Base-by-base conservation (phyloP, 2,888 invertebrate species). In the Anodontia alba region DNA sequence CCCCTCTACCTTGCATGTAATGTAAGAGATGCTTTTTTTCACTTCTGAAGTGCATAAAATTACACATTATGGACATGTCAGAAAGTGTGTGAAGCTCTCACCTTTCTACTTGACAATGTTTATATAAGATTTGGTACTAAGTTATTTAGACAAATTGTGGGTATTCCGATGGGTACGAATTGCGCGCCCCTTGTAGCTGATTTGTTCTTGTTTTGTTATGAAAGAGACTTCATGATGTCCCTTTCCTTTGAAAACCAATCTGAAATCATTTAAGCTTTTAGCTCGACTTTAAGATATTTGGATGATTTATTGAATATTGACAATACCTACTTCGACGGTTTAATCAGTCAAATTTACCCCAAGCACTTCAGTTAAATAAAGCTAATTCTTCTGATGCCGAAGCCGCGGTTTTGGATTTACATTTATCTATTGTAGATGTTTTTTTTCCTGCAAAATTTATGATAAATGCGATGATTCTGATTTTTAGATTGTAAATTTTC, bases 161-260 rank as follows among this genome's bases (percentile, higher is more conserved):
- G 54, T 23, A 54, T 54, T 54, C 26, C 54, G 2, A 54, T 54
- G 26, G 54, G 26, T 12, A 54, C 54, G 5, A 46, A 46, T 20
- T 46, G 46, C 20, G n/a, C 46, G 2, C 46, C 46, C n/a, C 15
- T 46, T 8, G 46, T 46, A 15, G 17, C n/a, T 20, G 46, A 54
- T 8, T n/a, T 54, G 26, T 54, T 54, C 15, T 54, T 54, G 54
- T 54, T 54, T 26, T 54, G 54, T 54, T 54, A 54, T 54, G 54
- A 54, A 12, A 54, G 54, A 26, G 54, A 26, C 54, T 54, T 54
- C 15, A 54, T 54, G 54, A 7, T n/a, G 54, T 54, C 54, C 15
- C 54, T 54, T 54, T 54, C 54, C 5, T 2, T 23, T n/a, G n/a
- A n/a, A n/a, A n/a, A n/a, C n/a, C n/a, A n/a, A n/a, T n/a, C n/a